Evolutionary conservation across 2,888 invertebrate genomes (phyloP).

Genomic region (Oscheius sp.): DNA sequence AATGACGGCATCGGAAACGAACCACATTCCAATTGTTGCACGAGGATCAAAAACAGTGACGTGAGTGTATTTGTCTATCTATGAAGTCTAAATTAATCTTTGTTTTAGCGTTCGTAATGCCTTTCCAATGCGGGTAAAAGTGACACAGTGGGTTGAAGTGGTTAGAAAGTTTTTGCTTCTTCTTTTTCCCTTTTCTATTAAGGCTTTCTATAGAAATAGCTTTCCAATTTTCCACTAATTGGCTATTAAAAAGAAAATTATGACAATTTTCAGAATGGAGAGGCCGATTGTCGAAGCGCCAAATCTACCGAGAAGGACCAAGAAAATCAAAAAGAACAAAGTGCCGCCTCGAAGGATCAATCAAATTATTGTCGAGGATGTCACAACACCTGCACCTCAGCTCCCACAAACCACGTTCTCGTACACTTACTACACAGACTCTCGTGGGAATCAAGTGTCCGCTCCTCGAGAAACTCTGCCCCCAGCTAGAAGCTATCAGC

Average conservation of each 20-base stretch:
- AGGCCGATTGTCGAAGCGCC: not conserved
- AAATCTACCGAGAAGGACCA: not conserved
- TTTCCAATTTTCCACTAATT: not conserved
- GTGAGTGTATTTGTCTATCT: not conserved
- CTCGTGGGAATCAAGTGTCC: constrained; percentile 12
- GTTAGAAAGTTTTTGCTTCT: not conserved
- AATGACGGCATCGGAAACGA: not conserved
- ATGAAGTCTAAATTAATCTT: not conserved
- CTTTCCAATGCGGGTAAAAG: constrained; percentile 4
- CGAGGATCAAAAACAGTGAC: constrained; percentile 14
- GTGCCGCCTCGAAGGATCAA: constrained; percentile 15
- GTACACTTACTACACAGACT: constrained; percentile 16
- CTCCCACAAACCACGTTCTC: constrained; percentile 8
- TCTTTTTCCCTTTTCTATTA: not conserved
- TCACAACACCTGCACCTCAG: not conserved
- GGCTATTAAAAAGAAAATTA: not conserved
- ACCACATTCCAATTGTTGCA: not conserved
- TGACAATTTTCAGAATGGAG: not conserved
- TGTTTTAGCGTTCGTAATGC: constrained; percentile 3
- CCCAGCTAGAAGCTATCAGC: not conserved
- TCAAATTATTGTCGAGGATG: not conserved
- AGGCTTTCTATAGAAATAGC: not conserved
- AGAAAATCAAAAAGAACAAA: constrained; percentile 17
- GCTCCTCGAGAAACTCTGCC: not conserved
- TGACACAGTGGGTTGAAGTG: constrained; percentile 9